Conservation (phyloP, 2,113 vertebrate genomes). For the Sterrhoptilus dennistouni region DNA sequence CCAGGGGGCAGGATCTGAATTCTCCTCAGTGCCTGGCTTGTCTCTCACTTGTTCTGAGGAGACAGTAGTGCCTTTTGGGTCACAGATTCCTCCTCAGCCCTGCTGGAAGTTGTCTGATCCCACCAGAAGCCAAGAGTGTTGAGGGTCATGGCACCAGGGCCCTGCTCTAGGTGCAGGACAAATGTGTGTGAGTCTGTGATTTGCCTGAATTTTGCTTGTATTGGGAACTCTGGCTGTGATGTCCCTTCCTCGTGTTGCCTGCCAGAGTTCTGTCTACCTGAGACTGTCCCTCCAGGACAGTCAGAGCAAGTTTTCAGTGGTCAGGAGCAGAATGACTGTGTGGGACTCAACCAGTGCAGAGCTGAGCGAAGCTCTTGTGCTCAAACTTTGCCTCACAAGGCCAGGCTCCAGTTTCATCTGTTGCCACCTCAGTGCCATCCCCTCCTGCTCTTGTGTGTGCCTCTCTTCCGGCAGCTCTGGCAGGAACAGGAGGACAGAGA, state of each 20-base stretch:
- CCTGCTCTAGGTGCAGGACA: background rate
- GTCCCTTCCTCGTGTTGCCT: background rate
- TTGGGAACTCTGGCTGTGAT: background rate
- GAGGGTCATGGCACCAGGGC: accelerated
- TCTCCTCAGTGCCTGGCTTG: background rate
- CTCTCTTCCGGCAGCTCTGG: background rate
- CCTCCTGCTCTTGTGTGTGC: background rate
- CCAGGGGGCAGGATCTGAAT: background rate
- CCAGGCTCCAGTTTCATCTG: background rate
- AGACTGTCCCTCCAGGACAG: background rate
- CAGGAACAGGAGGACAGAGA: background rate
- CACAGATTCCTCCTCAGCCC: background rate
- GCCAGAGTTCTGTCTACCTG: background rate
- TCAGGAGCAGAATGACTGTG: background rate
- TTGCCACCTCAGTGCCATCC: background rate
- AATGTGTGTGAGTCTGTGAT: too few species aligned
- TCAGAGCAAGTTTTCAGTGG: background rate
- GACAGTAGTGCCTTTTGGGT: background rate
- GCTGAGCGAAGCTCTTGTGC: background rate
- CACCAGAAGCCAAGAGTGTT: background rate
- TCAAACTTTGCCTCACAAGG: background rate
- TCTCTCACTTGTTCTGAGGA: background rate
- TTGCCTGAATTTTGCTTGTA: background rate
- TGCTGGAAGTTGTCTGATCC: background rate
- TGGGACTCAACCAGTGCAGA: background rate